Conservation (phyloP, 2,113 vertebrate genomes). For the Nycticebus coucang region DNA sequence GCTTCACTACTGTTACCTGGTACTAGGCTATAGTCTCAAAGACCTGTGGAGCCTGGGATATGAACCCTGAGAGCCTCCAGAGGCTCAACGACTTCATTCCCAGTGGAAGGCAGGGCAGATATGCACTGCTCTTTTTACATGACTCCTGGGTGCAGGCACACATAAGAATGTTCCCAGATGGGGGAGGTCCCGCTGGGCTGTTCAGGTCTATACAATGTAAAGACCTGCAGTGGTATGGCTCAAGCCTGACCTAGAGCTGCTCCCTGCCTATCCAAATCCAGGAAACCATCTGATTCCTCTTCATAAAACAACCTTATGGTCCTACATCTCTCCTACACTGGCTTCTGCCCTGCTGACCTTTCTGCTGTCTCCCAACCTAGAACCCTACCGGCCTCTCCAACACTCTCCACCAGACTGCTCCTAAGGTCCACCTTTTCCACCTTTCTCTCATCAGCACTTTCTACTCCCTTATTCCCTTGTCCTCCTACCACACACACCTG, state of each 20-base stretch:
- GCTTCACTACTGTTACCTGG: slow-evolving; percentile 30
- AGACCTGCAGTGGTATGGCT: slow-evolving; percentile 29
- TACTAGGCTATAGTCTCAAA: background rate
- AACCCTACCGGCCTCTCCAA: background rate
- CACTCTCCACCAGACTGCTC: background rate
- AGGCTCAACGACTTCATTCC: background rate
- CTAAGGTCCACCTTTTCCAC: background rate
- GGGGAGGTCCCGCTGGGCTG: background rate
- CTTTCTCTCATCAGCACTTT: slow-evolving; percentile 58
- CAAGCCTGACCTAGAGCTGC: slow-evolving; percentile 13
- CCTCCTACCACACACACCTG: slow-evolving; percentile 62
- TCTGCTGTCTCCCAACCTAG: background rate
- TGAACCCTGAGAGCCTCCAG: background rate
- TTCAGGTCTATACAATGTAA: slow-evolving; percentile 5
- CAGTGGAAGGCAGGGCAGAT: slow-evolving; percentile 2
- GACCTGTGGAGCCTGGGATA: background rate
- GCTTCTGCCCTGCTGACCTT: slow-evolving; percentile 17
- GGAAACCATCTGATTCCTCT: slow-evolving; percentile 43
- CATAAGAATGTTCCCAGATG: background rate
- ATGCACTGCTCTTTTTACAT: background rate
- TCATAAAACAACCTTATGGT: background rate
- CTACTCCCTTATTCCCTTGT: slow-evolving; percentile 54
- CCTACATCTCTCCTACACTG: slow-evolving; percentile 8
- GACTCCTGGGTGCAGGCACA: background rate
- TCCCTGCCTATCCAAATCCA: slow-evolving; percentile 11